Evolutionary conservation across 2,113 vertebrate genomes (phyloP).

Genomic region (Gadus macrocephalus): DNA sequence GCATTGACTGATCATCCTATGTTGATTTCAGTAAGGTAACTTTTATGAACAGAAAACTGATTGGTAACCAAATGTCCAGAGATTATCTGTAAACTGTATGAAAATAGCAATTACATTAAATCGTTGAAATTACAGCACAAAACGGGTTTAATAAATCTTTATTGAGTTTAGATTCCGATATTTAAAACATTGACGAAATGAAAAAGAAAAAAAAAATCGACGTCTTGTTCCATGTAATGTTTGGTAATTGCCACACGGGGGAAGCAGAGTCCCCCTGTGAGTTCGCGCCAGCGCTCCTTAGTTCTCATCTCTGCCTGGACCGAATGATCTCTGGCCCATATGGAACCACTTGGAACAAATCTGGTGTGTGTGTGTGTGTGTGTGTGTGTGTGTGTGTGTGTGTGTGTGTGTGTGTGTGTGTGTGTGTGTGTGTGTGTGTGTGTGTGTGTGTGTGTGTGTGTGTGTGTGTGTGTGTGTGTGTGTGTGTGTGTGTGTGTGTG

Average conservation of each 20-base stretch:
- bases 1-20: too few relatives aligned
- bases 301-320: constrained; percentile 62
- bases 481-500: neutral
- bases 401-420: too few relatives aligned
- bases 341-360: constrained; percentile 66
- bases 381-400: too few relatives aligned
- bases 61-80: too few relatives aligned
- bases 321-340: constrained; percentile 67
- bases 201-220: neutral
- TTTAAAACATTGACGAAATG: neutral
- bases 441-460: too few relatives aligned
- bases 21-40: too few relatives aligned
- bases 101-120: neutral
- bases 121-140: too few relatives aligned
- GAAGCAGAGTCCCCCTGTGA: constrained; percentile 37
- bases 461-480: neutral
- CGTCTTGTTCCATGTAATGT: constrained; percentile 10
- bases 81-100: too few relatives aligned
- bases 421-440: too few relatives aligned
- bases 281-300: constrained; percentile 22
- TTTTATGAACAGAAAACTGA: too few relatives aligned
- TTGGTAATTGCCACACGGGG: constrained; percentile 47
- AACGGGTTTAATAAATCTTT: neutral
- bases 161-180: neutral
- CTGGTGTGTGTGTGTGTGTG: constrained; percentile 40